phyloP scores from a whole-genome alignment of 2,113 vertebrate species.

The Myiagra hebetior region DNA sequence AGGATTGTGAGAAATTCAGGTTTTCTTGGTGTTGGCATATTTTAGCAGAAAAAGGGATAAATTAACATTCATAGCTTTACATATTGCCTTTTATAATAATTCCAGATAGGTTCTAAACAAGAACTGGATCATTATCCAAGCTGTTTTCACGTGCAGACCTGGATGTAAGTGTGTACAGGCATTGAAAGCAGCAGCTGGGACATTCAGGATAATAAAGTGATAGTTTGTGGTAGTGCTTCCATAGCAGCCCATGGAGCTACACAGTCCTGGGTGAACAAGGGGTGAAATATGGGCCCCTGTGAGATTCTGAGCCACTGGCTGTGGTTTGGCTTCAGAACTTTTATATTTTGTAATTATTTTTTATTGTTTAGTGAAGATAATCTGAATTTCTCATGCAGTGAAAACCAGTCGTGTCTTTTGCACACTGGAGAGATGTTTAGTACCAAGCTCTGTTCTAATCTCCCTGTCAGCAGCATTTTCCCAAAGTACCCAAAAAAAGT shows the following conservation, averaged over 20 bases:
- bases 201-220: not conserved
- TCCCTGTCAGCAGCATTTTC: not conserved
- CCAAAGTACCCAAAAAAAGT: not conserved
- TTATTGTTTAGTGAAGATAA: not conserved
- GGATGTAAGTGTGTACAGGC: not conserved
- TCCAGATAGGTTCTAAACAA: not conserved
- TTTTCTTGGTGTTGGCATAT: not conserved
- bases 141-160: not conserved
- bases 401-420: not conserved
- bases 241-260: not conserved
- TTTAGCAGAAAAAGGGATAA: not conserved
- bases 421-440: not conserved
- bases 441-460: not conserved
- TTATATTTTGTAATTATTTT: not conserved
- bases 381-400: not conserved
- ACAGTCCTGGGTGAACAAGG: not conserved
- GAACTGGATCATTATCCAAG: not conserved
- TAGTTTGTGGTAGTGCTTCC: not conserved
- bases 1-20: not conserved
- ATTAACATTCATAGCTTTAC: not conserved
- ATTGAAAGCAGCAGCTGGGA: not conserved
- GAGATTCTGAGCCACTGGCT: not conserved
- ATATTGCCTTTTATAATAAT: not conserved
- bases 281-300: not conserved
- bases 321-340: not conserved